Conservation (phyloP, 1,140 invertebrate species). For the Laodelphax striatellus region DNA sequence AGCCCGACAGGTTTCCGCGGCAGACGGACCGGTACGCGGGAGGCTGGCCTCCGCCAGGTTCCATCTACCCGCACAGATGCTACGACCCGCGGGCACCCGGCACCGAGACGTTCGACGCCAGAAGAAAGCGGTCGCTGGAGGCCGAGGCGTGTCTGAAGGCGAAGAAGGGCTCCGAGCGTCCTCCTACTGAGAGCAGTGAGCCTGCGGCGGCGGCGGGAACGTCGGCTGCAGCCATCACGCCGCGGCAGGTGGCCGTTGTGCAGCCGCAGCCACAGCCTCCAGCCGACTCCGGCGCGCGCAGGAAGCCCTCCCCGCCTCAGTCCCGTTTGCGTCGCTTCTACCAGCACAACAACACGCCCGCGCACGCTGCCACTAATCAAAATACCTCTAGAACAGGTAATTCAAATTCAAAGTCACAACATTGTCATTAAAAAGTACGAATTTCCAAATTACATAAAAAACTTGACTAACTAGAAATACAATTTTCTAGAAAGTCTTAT, state of each 20-base stretch:
- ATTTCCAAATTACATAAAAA: too few relatives aligned
- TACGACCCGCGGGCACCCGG: not conserved
- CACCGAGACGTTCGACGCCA: not conserved
- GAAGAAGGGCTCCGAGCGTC: not conserved
- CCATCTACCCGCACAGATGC: not conserved
- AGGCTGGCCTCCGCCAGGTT: not conserved
- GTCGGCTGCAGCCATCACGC: not conserved
- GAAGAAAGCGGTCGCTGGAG: constrained; percentile 6
- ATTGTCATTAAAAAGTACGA: too few relatives aligned
- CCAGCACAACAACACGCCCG: not conserved
- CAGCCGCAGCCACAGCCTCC: not conserved
- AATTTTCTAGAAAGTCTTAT: too few relatives aligned
- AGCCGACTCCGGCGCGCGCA: too few relatives aligned
- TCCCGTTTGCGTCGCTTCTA: not conserved
- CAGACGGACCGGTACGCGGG: too few relatives aligned
- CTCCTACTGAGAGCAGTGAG: not conserved
- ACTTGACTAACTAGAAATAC: too few relatives aligned
- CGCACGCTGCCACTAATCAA: not conserved
- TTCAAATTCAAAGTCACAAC: too few relatives aligned
- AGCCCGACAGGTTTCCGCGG: constrained; percentile 24
- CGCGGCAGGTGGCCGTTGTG: constrained; percentile 5
- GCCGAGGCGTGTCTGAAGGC: constrained; percentile 6
- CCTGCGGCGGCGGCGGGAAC: not conserved
- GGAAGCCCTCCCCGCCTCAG: not conserved
- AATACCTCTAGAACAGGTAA: too few relatives aligned